Evolutionary conservation across 2,797 vertebrate genomes (phyloP).

Genomic region (Cirrhinus molitorella): DNA sequence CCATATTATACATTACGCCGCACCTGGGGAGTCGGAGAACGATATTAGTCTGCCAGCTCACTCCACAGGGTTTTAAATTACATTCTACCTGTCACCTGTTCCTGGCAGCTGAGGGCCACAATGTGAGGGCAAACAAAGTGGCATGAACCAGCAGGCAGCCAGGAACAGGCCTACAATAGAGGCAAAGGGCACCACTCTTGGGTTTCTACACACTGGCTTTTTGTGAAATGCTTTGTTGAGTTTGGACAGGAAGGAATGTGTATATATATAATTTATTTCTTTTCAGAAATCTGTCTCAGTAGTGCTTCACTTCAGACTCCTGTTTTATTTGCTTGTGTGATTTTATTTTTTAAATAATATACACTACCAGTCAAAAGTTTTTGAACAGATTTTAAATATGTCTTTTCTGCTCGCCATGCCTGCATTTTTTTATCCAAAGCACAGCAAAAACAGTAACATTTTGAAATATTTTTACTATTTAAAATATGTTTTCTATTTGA

Average conservation of each 20-base stretch:
- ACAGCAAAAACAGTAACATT: too few relatives aligned
- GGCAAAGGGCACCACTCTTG: neutral
- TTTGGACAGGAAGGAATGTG: neutral
- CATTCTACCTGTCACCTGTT: conserved; percentile 60
- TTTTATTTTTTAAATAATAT: neutral
- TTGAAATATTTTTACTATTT: too few relatives aligned
- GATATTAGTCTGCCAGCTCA: conserved; percentile 42
- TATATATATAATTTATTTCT: neutral
- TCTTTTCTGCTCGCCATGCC: too few relatives aligned
- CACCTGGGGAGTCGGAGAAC: conserved; percentile 22
- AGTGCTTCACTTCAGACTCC: neutral
- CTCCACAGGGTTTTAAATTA: conserved; percentile 59
- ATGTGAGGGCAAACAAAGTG: conserved; percentile 56
- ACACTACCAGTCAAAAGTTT: too few relatives aligned
- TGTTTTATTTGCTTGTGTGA: conserved; percentile 18
- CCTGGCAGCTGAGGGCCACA: conserved; percentile 47
- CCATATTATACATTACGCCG: conserved; percentile 7
- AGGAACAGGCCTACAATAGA: conserved; percentile 27
- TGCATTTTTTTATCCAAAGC: too few relatives aligned
- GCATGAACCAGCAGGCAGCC: conserved; percentile 38
- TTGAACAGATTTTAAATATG: too few relatives aligned
- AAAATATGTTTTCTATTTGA: too few relatives aligned
- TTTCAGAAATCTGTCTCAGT: neutral
- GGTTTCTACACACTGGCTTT: neutral
- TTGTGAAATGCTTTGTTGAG: neutral